Percentiles rank a stretch among this genome's conserved stretches.
These are phyloP conservation scores for Ceraclea dissimilis DNA, from an alignment of 2,888 invertebrate species.

Conservation along the genomic window DNA sequence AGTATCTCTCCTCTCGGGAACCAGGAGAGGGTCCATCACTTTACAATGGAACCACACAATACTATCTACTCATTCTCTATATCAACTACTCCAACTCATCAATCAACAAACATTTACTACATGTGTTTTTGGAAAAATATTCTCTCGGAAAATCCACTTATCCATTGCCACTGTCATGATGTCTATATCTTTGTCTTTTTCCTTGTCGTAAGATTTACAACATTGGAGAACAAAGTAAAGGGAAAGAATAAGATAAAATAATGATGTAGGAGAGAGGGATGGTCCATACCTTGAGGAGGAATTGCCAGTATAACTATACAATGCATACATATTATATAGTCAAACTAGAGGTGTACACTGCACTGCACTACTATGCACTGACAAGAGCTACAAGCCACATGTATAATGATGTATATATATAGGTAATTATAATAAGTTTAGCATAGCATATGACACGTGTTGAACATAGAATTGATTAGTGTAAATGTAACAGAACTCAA, in stretches of 20 bases:
- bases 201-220: background rate
- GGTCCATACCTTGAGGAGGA: constrained; percentile 16
- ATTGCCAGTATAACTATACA: constrained; percentile 16
- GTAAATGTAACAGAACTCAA: too few species aligned
- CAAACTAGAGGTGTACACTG: constrained; percentile 24
- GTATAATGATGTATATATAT: too few species aligned
- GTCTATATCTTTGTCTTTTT: constrained; percentile 6
- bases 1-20: constrained; percentile 53
- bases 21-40: constrained; percentile 36
- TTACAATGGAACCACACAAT: constrained; percentile 24
- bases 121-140: constrained; percentile 26
- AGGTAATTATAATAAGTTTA: too few species aligned
- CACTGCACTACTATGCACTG: constrained; percentile 22
- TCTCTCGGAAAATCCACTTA: constrained; percentile 7
- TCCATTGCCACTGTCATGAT: constrained; percentile 8
- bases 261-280: constrained; percentile 5
- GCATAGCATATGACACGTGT: too few species aligned
- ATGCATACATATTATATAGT: too few species aligned
- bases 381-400: background rate
- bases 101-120: constrained; percentile 9
- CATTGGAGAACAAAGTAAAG: background rate
- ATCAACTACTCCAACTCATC: constrained; percentile 13
- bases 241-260: constrained; percentile 10
- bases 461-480: too few species aligned
- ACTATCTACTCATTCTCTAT: constrained; percentile 21